Percentiles rank a stretch among this genome's conserved stretches.
Conservation (phyloP, 2,888 invertebrate genomes). For the Cremastinae sp. region DNA sequence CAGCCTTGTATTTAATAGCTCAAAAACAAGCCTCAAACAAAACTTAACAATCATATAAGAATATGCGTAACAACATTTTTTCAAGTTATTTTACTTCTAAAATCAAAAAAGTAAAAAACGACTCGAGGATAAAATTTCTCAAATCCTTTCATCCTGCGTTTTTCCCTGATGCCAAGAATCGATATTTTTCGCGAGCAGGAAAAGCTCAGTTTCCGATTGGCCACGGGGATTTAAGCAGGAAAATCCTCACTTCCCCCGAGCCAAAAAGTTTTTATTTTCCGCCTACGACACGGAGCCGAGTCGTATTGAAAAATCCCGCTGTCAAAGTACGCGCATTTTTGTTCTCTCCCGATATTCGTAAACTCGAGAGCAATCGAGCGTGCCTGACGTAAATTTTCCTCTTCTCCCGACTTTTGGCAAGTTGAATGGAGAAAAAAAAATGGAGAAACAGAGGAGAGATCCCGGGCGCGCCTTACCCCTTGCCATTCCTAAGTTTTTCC, state of each 20-base stretch:
- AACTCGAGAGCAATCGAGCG: constrained; percentile 70
- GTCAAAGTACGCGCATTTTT: constrained; percentile 25
- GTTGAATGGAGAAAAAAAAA: constrained; percentile 14
- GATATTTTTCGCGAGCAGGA: constrained; percentile 18
- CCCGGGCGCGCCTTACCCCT: constrained; percentile 3
- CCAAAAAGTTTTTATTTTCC: constrained; percentile 67
- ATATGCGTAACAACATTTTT: no score
- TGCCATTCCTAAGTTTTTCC: constrained; percentile 21
- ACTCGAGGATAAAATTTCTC: no score
- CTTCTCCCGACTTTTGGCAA: constrained; percentile 1
- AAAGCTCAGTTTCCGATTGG: constrained; percentile 64
- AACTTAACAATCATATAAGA: no score
- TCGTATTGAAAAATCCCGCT: constrained; percentile 2
- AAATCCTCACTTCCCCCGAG: constrained; percentile 67
- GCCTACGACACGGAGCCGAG: constrained; percentile 30
- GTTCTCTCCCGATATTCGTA: constrained; percentile 36
- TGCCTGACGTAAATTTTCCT: constrained; percentile 12
- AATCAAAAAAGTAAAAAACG: constrained; percentile 1
- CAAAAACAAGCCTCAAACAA: no score
- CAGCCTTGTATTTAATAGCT: no score
- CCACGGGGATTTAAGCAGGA: constrained; percentile 66
- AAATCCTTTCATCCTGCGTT: constrained; percentile 62
- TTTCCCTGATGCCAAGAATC: constrained; percentile 64
- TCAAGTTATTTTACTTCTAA: no score
- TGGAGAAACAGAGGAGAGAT: not conserved